Conservation (phyloP, 2,113 vertebrate genomes). For the Dasyurus viverrinus region DNA sequence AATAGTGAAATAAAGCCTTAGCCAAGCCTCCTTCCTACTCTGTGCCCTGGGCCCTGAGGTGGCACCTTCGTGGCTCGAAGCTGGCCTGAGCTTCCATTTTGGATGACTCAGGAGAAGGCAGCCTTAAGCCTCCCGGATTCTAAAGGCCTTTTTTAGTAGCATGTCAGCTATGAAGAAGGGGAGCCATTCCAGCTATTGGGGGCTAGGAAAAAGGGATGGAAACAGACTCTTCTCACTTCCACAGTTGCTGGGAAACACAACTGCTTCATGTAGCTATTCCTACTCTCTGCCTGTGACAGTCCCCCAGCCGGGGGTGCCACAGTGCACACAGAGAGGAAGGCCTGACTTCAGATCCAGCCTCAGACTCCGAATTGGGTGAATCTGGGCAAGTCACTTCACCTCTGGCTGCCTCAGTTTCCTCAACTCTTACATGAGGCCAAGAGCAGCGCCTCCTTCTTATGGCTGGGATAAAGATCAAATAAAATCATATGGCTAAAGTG, state of each 20-base stretch:
- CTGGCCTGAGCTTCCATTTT: conserved; percentile 48
- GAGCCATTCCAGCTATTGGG: conserved; percentile 19
- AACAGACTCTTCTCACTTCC: conserved; percentile 40
- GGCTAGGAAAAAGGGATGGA: conserved; percentile 43
- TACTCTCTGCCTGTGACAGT: neutral
- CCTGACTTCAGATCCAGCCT: neutral
- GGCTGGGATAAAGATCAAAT: neutral
- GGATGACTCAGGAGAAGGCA: conserved; percentile 42
- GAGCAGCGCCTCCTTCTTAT: neutral
- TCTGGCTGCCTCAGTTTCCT: neutral
- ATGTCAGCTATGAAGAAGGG: neutral
- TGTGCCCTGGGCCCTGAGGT: conserved; percentile 19
- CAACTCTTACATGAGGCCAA: neutral
- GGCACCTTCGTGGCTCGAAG: conserved; percentile 35
- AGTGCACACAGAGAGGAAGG: neutral
- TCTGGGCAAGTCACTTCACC: neutral
- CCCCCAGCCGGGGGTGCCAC: too few species aligned
- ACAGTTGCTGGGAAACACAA: conserved; percentile 35
- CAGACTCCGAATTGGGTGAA: neutral
- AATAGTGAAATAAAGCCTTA: conserved; percentile 29
- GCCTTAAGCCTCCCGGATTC: conserved; percentile 35
- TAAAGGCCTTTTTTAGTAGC: conserved; percentile 29
- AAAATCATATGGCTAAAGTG: neutral
- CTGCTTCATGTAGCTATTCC: conserved; percentile 41
- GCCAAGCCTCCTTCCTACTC: conserved; percentile 1